Evolutionary conservation across 2,797 vertebrate species (phyloP).

Genomic region (Chelon auratus): DNA sequence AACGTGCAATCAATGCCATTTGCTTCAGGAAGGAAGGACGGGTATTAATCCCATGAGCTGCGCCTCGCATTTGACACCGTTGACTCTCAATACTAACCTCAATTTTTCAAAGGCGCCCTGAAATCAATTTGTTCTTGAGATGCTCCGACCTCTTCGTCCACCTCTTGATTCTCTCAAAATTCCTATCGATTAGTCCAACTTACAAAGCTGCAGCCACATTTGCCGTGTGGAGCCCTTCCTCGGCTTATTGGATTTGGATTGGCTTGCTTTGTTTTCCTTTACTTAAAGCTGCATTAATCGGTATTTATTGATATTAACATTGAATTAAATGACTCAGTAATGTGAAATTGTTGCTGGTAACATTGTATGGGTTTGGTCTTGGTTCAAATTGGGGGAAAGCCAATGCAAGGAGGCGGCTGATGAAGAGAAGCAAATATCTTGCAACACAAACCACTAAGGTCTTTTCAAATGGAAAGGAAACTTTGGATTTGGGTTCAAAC

Average conservation of each 20-base stretch:
- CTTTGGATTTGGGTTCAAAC: no score
- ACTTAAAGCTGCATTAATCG: constrained; percentile 52
- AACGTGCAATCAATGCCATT: constrained; percentile 61
- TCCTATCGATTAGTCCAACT: constrained; percentile 73
- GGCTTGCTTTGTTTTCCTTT: constrained; percentile 64
- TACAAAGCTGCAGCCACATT: constrained; percentile 55
- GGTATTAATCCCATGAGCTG: constrained; percentile 67
- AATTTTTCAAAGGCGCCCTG: constrained; percentile 73
- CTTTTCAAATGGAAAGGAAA: not conserved
- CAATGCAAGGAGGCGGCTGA: constrained; percentile 11
- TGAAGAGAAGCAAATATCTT: constrained; percentile 10
- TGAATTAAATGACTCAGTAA: constrained; percentile 45
- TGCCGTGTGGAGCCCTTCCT: constrained; percentile 26
- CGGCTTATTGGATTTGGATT: constrained; percentile 72
- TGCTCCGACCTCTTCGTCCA: constrained; percentile 64
- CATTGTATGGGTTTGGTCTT: constrained; percentile 30
- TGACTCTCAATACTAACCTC: constrained; percentile 73
- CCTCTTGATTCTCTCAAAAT: constrained; percentile 75
- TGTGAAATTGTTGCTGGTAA: constrained; percentile 40
- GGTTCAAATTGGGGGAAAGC: constrained; percentile 32
- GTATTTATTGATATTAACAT: constrained; percentile 52
- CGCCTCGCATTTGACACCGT: constrained; percentile 66
- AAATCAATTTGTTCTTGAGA: constrained; percentile 80
- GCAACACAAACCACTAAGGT: not conserved
- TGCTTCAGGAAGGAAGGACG: constrained; percentile 51